Conservation (phyloP, 2,888 invertebrate species). For the Hirtodrosophila trivittata region DNA sequence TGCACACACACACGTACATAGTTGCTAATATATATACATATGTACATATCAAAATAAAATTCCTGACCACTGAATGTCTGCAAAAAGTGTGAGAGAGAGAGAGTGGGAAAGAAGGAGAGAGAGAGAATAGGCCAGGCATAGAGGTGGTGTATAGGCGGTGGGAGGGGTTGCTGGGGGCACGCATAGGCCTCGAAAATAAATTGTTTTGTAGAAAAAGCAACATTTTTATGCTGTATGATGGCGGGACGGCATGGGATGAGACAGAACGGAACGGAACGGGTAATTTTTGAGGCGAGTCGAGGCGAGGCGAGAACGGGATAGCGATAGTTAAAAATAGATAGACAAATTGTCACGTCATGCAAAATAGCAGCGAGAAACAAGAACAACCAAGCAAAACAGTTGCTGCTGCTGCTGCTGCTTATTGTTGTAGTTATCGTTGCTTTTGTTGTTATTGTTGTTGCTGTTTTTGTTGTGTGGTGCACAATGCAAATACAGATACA, state of each 20-base stretch:
- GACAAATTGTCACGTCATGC: slow-evolving; percentile 80
- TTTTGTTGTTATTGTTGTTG: slow-evolving; percentile 11
- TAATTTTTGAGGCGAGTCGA: slow-evolving; percentile 29
- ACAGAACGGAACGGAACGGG: slow-evolving; percentile 36
- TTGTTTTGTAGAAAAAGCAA: slow-evolving; percentile 13
- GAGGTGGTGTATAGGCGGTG: neutral
- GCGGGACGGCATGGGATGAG: slow-evolving; percentile 8
- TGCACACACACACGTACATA: slow-evolving; percentile 10
- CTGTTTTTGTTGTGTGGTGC: slow-evolving; percentile 26
- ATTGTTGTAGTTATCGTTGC: neutral
- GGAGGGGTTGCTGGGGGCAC: slow-evolving; percentile 3
- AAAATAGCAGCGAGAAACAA: slow-evolving; percentile 45
- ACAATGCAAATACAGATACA: slow-evolving; percentile 19
- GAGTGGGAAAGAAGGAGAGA: slow-evolving; percentile 6
- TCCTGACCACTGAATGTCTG: slow-evolving; percentile 71
- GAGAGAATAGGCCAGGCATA: neutral
- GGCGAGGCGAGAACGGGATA: slow-evolving; percentile 37
- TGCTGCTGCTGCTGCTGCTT: neutral
- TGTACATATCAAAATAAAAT: slow-evolving; percentile 69
- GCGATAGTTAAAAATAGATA: slow-evolving; percentile 74
- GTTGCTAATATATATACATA: slow-evolving; percentile 1
- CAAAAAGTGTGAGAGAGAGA: slow-evolving; percentile 16
- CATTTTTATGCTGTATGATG: slow-evolving; percentile 42
- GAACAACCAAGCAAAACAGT: slow-evolving; percentile 28
- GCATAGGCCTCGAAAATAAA: slow-evolving; percentile 67